A percentile compares a stretch with the other conserved stretches of the same genome.
phyloP scores from a whole-genome alignment of 1,140 invertebrate species.

The Drosophila insularis region DNA sequence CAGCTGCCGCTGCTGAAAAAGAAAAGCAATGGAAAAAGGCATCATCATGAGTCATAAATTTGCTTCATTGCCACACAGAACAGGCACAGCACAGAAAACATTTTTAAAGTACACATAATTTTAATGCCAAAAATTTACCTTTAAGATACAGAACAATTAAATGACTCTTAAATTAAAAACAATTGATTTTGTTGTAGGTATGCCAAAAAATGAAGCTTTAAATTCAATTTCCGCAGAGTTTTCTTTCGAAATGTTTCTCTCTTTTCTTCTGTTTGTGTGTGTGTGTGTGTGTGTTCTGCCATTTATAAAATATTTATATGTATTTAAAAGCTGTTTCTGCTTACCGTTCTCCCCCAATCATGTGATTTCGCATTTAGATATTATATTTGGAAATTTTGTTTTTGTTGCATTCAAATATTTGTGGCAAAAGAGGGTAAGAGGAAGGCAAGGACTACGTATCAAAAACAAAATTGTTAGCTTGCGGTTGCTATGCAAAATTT shows the following conservation, averaged over 20 bases:
- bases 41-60: conserved; percentile 66
- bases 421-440: conserved; percentile 9
- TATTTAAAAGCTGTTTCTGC: neutral
- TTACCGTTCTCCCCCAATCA: conserved; percentile 29
- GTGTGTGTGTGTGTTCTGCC: conserved; percentile 1
- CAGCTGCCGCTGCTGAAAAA: conserved; percentile 22
- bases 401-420: conserved; percentile 37
- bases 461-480: neutral
- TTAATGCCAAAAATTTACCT: conserved; percentile 53
- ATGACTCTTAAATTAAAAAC: conserved; percentile 39
- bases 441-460: neutral
- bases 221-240: conserved; percentile 44
- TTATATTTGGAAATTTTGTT: conserved; percentile 23
- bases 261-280: neutral
- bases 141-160: conserved; percentile 66
- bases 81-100: neutral
- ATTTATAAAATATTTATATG: conserved; percentile 54
- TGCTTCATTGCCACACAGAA: conserved; percentile 35
- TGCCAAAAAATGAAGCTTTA: conserved; percentile 15
- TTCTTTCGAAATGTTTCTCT: neutral
- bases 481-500: conserved; percentile 16
- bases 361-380: conserved; percentile 30
- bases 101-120: conserved; percentile 44
- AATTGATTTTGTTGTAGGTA: conserved; percentile 71
- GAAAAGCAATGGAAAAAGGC: conserved; percentile 31